These are phyloP conservation scores for Serranus cabrilla DNA, from an alignment of 2,797 vertebrate genomes.

Conservation along the genomic window DNA sequence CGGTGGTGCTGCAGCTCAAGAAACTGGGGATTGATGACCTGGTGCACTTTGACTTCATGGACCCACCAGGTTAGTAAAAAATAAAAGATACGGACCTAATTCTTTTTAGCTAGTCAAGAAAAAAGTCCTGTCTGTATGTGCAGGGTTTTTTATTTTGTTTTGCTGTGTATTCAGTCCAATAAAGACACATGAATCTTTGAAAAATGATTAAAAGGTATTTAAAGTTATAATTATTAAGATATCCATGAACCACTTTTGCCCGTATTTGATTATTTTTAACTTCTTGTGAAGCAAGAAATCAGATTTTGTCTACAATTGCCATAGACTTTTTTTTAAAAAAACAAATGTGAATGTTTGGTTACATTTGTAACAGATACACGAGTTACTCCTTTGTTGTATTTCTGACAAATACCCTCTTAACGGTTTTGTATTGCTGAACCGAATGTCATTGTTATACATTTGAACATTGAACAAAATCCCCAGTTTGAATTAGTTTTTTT, in stretches of 20 bases:
- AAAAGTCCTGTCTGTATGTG: background rate
- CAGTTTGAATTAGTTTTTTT: too few species aligned
- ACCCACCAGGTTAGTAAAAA: constrained; percentile 92
- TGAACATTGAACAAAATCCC: too few species aligned
- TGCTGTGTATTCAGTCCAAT: background rate
- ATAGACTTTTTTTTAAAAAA: background rate
- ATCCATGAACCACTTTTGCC: background rate
- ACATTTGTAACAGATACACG: background rate
- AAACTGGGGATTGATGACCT: constrained; percentile 98
- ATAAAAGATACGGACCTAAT: background rate
- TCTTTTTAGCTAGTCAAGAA: background rate
- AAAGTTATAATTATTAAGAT: background rate
- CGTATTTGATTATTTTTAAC: background rate
- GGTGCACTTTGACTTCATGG: constrained; percentile 99
- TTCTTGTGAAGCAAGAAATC: background rate
- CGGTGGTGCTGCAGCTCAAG: constrained; percentile 97
- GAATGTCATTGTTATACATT: too few species aligned
- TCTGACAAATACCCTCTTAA: too few species aligned
- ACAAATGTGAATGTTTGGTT: background rate
- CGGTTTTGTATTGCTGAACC: too few species aligned
- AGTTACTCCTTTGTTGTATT: background rate
- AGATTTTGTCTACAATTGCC: background rate
- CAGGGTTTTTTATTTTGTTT: background rate
- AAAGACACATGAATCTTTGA: background rate
- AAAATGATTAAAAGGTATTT: constrained; percentile 1